These are phyloP conservation scores for Actias luna DNA, from an alignment of 2,888 invertebrate genomes.

Conservation along the genomic window DNA sequence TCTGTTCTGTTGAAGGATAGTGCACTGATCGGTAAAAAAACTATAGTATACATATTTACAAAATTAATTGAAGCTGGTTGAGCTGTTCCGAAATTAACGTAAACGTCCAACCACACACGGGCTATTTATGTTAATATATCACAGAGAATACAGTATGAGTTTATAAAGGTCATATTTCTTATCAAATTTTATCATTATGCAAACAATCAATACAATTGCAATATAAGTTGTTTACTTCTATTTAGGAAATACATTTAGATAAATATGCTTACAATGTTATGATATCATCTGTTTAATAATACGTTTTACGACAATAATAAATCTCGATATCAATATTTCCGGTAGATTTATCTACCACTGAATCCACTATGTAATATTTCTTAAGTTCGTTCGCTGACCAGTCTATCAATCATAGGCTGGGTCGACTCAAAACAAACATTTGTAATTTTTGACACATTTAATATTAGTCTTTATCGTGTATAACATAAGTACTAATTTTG, in stretches of 20 bases:
- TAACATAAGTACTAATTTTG: conserved; percentile 28
- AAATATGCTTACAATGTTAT: not conserved
- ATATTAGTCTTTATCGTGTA: conserved; percentile 25
- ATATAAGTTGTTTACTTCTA: not conserved
- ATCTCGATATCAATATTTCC: conserved; percentile 3
- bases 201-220: not conserved
- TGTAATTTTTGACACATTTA: conserved; percentile 24
- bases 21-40: too few species aligned
- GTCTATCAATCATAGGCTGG: conserved; percentile 51
- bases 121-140: too few species aligned
- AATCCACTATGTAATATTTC: conserved; percentile 43
- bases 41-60: too few species aligned
- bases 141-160: too few species aligned
- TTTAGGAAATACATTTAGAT: not conserved
- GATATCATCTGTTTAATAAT: not conserved
- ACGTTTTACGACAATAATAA: conserved; percentile 6
- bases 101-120: too few species aligned
- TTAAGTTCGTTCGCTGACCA: conserved; percentile 49
- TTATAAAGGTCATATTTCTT: too few species aligned
- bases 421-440: conserved; percentile 43
- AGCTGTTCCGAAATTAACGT: too few species aligned
- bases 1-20: too few species aligned
- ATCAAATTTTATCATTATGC: too few species aligned
- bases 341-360: conserved; percentile 14
- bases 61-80: too few species aligned